Evolutionary conservation across 2,113 vertebrate genomes (phyloP).

Genomic region (Camelus dromedarius): DNA sequence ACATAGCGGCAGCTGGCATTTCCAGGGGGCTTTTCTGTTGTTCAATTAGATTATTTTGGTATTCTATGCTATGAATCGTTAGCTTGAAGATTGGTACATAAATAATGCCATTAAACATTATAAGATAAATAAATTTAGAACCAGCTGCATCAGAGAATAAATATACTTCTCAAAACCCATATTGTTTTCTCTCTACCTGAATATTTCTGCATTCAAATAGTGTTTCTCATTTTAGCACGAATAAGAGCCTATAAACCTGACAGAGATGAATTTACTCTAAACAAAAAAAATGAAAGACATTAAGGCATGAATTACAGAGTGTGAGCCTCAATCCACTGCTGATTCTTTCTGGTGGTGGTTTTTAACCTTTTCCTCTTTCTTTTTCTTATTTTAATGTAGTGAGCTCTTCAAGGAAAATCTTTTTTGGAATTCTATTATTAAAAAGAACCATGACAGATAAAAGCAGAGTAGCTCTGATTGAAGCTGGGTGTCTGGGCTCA

Average conservation of each 20-base stretch:
- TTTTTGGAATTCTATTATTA: background rate
- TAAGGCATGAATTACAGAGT: background rate
- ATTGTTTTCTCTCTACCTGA: background rate
- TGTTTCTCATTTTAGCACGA: slow-evolving; percentile 58
- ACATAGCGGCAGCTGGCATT: background rate
- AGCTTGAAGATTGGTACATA: slow-evolving; percentile 27
- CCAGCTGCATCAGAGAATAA: background rate
- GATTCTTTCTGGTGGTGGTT: background rate
- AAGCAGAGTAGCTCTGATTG: background rate
- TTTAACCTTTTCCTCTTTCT: background rate
- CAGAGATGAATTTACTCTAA: slow-evolving; percentile 42
- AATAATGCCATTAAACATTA: slow-evolving; percentile 26
- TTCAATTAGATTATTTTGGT: slow-evolving; percentile 23
- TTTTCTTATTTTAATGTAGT: background rate
- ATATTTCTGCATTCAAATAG: background rate
- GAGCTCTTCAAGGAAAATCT: background rate
- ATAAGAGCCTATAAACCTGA: background rate
- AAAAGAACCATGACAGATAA: background rate
- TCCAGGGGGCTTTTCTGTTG: background rate
- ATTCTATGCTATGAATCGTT: background rate
- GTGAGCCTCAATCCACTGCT: background rate
- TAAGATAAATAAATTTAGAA: slow-evolving; percentile 53
- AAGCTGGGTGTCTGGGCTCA: background rate
- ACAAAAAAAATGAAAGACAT: background rate
- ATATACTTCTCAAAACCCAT: background rate